Conservation (phyloP, 2,113 vertebrate species). For the Microtus pennsylvanicus region DNA sequence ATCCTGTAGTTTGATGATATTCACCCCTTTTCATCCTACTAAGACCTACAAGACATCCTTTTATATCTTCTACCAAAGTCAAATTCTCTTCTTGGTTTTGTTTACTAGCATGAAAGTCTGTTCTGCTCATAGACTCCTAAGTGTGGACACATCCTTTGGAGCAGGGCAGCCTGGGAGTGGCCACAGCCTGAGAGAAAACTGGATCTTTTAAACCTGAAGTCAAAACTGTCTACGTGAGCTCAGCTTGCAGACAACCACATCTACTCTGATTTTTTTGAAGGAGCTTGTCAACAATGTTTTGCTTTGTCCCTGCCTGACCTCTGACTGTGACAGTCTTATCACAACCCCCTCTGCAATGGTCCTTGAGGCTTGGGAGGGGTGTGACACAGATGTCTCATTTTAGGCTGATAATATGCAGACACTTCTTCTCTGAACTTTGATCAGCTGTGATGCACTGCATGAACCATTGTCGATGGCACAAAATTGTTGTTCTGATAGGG, state of each 20-base stretch:
- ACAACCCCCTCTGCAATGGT: background rate
- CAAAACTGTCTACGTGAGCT: background rate
- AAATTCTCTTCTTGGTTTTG: background rate
- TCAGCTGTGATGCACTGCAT: background rate
- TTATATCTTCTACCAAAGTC: background rate
- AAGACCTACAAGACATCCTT: background rate
- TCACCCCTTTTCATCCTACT: background rate
- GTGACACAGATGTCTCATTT: background rate
- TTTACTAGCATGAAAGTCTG: background rate
- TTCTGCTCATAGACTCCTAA: background rate
- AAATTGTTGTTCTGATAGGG: background rate
- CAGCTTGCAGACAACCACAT: background rate
- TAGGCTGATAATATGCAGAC: background rate
- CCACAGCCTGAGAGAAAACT: background rate
- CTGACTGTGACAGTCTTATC: background rate
- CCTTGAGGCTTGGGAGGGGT: background rate
- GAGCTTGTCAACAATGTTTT: background rate
- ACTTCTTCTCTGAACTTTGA: background rate
- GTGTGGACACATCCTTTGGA: background rate
- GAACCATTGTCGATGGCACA: background rate
- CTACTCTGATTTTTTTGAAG: background rate
- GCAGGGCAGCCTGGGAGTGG: background rate
- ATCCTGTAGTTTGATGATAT: background rate
- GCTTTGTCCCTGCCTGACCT: background rate
- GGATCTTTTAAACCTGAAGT: too few species aligned